Evolutionary conservation across 2,113 vertebrate species (phyloP).

Genomic region (Brachyhypopomus gauderio): DNA sequence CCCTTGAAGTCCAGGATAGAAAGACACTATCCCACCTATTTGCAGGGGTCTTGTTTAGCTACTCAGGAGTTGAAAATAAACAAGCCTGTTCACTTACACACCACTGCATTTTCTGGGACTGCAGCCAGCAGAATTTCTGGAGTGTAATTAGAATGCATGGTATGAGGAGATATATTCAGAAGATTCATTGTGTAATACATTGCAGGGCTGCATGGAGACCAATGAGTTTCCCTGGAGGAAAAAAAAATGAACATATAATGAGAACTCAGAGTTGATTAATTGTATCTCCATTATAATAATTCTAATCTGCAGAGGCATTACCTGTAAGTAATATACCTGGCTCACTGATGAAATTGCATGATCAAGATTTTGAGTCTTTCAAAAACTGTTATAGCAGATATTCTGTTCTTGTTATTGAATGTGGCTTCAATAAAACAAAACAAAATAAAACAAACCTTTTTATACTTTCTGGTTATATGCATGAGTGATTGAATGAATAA

Average conservation of each 20-base stretch:
- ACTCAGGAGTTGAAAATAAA: constrained; percentile 66
- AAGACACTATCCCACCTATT: constrained; percentile 64
- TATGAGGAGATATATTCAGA: constrained; percentile 50
- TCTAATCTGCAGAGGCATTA: neutral
- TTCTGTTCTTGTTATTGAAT: too few species aligned
- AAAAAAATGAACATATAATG: neutral
- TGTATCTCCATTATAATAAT: neutral
- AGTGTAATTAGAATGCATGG: constrained; percentile 64
- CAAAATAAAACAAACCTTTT: too few species aligned
- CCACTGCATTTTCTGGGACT: constrained; percentile 63
- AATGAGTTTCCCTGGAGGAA: constrained; percentile 36
- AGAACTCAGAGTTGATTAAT: neutral
- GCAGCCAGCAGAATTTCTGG: constrained; percentile 58
- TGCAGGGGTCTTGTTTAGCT: constrained; percentile 63
- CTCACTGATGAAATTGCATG: too few species aligned
- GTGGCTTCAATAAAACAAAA: too few species aligned
- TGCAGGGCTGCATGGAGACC: constrained; percentile 12
- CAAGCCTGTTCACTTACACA: constrained; percentile 67
- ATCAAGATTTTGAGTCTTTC: too few species aligned
- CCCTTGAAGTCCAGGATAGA: constrained; percentile 70
- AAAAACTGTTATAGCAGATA: too few species aligned
- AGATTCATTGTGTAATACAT: constrained; percentile 51
- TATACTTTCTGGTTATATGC: too few species aligned
- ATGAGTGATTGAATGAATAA: too few species aligned
- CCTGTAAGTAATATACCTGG: neutral